Evolutionary conservation across 2,113 vertebrate genomes (phyloP), one percentile per base, ranked within the genome.

Genomic region (Perca fluviatilis): DNA sequence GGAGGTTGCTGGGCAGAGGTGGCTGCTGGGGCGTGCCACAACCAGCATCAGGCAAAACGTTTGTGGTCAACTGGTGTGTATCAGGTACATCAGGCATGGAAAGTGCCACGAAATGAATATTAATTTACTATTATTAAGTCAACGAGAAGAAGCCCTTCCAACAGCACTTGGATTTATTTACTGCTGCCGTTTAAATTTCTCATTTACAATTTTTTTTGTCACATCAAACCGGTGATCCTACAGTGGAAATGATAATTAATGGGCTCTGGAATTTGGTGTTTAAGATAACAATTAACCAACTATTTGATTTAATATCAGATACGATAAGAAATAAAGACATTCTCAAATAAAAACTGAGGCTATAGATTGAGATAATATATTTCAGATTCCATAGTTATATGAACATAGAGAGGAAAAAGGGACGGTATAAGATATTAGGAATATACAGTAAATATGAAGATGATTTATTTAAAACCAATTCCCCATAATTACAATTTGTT

Each of bases 1-100:
- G 66, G 77, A 63, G 74, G 89, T 91, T 90, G 85, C 83, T 80
- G 78, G 89, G 84, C 87, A 89, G 90, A 91, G 86, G 82, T 78
- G 78, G 67, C 56, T 67, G 64, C 23, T 65, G 79, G n/a, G 74
- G 62, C 88, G 65, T 58, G 40, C 25, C 68, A 25, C 40, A 74
- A 54, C 43, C 57, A 68, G 64, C 65, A 57, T 66, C 65, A 63
- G 47, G 49, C 16, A 25, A 46, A 23, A 49, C 9, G 19, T n/a
- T 70, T 65, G 19, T 25, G 66, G 73, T 50, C 25, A 82, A 57
- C n/a, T 62, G 40, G 25, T 65, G 53, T 50, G 16, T 47, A 50
- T 36, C 46, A 23, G 27, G 18, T 58, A 51, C n/a, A 79, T 71
- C 16, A 60, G 23, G 43, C 47, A 68, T 30, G 40, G 58, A 57